Evolutionary conservation across 2,888 invertebrate genomes (phyloP), one percentile per base, ranked within the genome.

Genomic region (Volucella bombylans): DNA sequence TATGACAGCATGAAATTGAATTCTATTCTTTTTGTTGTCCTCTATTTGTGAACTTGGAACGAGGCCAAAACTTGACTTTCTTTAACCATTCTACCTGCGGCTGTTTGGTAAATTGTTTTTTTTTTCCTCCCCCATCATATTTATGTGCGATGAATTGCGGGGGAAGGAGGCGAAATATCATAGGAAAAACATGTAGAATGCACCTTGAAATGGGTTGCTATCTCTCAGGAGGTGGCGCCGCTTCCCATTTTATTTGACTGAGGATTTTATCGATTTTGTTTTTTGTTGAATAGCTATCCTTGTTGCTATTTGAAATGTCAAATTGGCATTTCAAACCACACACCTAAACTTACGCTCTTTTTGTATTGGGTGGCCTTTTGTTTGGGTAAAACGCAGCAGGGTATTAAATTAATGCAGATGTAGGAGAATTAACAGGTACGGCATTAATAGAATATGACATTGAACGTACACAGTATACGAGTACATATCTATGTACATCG

Each of bases 371-470:
- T 38, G 4, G n/a, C 54, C 10, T 43, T 38, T 38, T 9, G 31
- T 31, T 31, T 0, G 31, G 6, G 4, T 31, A 6, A 31, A 31
- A 31, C 31, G 41, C 23, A 12, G 8, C 31, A 61, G 31, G n/a
- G 54, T 55, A 39, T 8, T 15, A 41, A 18, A 45, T 64, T 31
- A 31, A 14, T 74, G 65, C 57, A 57, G 55, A 74, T 41, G 57
- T 57, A 47, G 47, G 47, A 47, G 18, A 41, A 52, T 62, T 54
- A 8, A 15, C 61, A 18, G 18, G 18, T 23, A 23, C 18, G 18
- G 15, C 43, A 43, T 73, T 69, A 68, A 52, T 74, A 15, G 14
- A 59, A 73, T 73, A 14, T 79, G 69, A 54, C 78, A 83, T 79
- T 83, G 78, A 82, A 68, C 55, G 49, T 31, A 47, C 45, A 62